Evolutionary conservation across 2,113 vertebrate genomes (phyloP), one percentile per base, ranked within the genome.

Genomic region (Melanocharis versteri): DNA sequence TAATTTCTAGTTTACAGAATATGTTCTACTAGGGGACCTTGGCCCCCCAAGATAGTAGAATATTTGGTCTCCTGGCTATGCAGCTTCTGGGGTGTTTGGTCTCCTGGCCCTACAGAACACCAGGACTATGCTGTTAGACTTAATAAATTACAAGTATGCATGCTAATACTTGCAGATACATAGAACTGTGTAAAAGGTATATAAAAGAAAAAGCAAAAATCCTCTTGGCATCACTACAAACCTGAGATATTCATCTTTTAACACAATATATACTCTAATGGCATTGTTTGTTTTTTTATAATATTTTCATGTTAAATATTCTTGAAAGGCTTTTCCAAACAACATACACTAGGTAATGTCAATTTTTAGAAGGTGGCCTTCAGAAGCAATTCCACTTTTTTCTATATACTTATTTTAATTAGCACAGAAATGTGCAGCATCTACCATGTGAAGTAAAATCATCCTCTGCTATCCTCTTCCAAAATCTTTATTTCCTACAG

Each of bases 261-360:
- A 31, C 10, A 33, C 4, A 75, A 14, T 3, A 62, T 4, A 14
- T 71, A 28, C 2, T 44, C 15, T 78, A 87, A 78, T 24, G 14
- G 30, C 15, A 58, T 6, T 21, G 8, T 12, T 81, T 42, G 1
- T 15, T 84, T 83, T 71, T 14, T 10, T 48, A 31, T 9, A 10
- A 47, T 51, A 48, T 79, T 84, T 92, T 84, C 18, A 40, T 1
- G 5, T 2, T 79, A 76, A 78, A 60, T 80, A n/a, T 51, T 14
- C 2, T 69, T 64, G 24, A 84, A 72, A 75, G 10, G 5, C 15
- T 50, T 28, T 83, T 26, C 16, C 4, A 12, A 78, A 48, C 17
- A 78, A 37, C 0, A 13, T 12, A 20, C 1, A 17, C 4, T 6
- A 4, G 2, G 9, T 75, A 66, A 50, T 14, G 53, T 1, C 0